Conservation (phyloP, 2,113 vertebrate genomes). For the Monopterus albus region DNA sequence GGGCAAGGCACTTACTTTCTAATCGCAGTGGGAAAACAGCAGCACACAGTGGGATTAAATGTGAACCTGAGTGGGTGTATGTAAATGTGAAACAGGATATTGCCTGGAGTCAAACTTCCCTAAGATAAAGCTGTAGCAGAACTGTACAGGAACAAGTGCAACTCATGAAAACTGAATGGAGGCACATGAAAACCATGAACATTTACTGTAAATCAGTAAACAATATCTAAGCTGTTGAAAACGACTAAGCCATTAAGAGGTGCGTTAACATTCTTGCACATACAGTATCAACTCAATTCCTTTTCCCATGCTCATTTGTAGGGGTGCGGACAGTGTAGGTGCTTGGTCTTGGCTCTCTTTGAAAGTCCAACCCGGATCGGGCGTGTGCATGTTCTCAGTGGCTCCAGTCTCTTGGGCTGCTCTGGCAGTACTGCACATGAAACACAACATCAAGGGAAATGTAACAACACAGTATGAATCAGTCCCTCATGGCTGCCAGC, state of each 20-base stretch:
- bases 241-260: neutral
- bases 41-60: constrained; percentile 1
- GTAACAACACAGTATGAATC: neutral
- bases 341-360: constrained; percentile 87
- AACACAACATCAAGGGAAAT: neutral
- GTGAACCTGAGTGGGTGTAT: neutral
- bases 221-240: neutral
- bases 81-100: neutral
- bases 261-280: neutral
- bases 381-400: constrained; percentile 88
- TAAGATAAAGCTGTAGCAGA: neutral
- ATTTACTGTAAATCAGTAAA: neutral
- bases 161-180: neutral
- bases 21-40: neutral
- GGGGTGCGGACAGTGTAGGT: constrained; percentile 86
- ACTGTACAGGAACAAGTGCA: neutral
- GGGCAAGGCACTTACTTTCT: neutral
- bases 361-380: constrained; percentile 93
- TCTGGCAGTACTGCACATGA: constrained; percentile 78
- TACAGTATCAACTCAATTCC: neutral
- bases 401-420: constrained; percentile 83
- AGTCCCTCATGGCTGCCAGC: neutral
- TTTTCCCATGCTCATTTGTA: constrained; percentile 77
- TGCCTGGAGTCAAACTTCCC: neutral
- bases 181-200: neutral